Evolutionary conservation across 2,888 invertebrate genomes (phyloP), one percentile per base, ranked within the genome.

Genomic region (Ashinkailepas kermadecensis): DNA sequence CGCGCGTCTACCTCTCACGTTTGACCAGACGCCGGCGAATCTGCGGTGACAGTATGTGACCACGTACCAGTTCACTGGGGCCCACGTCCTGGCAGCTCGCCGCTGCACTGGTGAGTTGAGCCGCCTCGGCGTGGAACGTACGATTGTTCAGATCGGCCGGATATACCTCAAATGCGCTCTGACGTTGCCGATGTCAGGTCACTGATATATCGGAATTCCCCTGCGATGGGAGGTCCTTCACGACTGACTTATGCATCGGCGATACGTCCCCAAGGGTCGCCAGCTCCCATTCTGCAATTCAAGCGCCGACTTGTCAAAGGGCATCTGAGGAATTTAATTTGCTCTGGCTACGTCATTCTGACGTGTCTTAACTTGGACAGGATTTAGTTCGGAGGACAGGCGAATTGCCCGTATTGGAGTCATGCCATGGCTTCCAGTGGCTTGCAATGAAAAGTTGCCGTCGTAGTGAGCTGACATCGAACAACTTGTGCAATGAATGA

Each of bases 241-340:
- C 59, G 11, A 23, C 54, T 74, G 74, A 74, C 74, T 74, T 54
- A 74, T 74, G 74, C 74, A 74, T 74, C 7, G 54, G 74, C 18
- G 23, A 7, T 54, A 25, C 54, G 54, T 54, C 74, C 39, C 25
- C 9, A 13, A 18, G 74, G 74, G 1, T 2, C 10, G 7, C 18
- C 54, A 54, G 8, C 74, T 13, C 13, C 25, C 39, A 15, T 74
- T 23, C 54, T 18, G 54, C 74, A 74, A 74, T 74, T 54, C 74
- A 13, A 21, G 54, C 18, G 9, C 9, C 54, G 74, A 21, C 74
- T 74, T 54, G 74, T 74, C 74, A 74, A 54, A 74, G 74, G 54
- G 54, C 54, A 2, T 18, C 65, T 23, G 74, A 2, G 74, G 74
- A 74, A 74, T 74, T 39, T 74, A 74, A 74, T 74, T 74, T 54